These are phyloP conservation scores for Morelia viridis DNA, from an alignment of 2,797 vertebrate species.

Conservation along the genomic window DNA sequence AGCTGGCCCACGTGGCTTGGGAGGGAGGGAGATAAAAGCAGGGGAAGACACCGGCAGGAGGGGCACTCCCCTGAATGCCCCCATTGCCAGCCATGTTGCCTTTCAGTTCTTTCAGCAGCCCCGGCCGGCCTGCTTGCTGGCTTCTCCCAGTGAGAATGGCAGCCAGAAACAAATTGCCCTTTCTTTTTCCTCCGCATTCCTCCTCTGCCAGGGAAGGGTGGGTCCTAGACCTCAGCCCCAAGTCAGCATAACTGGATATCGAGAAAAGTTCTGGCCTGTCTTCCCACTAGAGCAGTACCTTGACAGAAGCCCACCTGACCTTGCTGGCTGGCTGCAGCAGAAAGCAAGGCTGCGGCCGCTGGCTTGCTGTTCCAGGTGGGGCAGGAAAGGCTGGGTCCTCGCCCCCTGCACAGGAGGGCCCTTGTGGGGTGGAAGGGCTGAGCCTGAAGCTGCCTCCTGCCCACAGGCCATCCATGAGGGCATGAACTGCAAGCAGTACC, in stretches of 20 bases:
- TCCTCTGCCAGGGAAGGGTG: neutral
- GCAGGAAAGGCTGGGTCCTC: neutral
- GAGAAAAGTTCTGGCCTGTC: neutral
- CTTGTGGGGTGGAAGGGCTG: neutral
- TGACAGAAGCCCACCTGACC: neutral
- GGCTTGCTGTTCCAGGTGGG: neutral
- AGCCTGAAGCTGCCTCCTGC: neutral
- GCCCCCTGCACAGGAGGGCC: neutral
- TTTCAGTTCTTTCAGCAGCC: no score
- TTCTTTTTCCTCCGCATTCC: neutral
- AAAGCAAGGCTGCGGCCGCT: neutral
- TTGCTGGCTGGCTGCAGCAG: neutral
- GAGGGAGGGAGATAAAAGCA: neutral
- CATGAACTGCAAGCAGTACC: slow-evolving; percentile 89
- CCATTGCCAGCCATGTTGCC: no score
- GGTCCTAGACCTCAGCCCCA: neutral
- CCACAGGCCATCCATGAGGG: slow-evolving; percentile 81
- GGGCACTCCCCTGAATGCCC: neutral
- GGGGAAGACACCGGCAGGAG: neutral
- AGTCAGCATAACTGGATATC: neutral
- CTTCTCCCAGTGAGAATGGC: neutral
- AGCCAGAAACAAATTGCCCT: no score
- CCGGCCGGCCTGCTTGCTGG: neutral
- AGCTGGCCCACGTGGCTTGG: neutral
- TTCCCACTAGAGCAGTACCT: neutral